Conservation (phyloP, 2,113 vertebrate species). For the Eclectus roratus region DNA sequence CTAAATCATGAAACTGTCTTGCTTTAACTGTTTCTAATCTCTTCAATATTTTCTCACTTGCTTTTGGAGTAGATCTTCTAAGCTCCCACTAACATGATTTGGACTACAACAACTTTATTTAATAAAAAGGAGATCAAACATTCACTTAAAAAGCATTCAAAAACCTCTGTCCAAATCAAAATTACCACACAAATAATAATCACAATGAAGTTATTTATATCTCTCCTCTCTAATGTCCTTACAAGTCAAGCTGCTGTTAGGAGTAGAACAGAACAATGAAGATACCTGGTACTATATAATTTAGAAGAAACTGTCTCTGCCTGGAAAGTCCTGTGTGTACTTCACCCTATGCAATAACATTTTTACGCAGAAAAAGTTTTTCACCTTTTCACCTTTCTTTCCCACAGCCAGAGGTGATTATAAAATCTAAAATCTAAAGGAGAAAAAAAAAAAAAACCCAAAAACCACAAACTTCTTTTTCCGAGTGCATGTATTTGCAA, state of each 20-base stretch:
- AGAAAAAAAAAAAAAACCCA: not conserved
- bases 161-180: not conserved
- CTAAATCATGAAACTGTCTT: not conserved
- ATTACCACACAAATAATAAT: not conserved
- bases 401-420: not conserved
- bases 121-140: not conserved
- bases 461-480: not conserved
- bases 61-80: not conserved
- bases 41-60: not conserved
- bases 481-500: not conserved
- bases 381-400: not conserved
- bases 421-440: not conserved
- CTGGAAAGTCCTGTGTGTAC: not conserved
- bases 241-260: not conserved
- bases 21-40: not conserved
- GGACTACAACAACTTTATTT: not conserved
- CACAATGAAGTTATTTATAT: not conserved
- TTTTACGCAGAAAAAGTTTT: not conserved
- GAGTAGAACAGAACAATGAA: not conserved
- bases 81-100: not conserved
- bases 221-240: not conserved
- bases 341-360: not conserved
- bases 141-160: not conserved
- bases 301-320: not conserved
- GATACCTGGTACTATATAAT: not conserved